Percentiles rank a stretch among this genome's conserved stretches.
Conservation (phyloP, 2,888 invertebrate species). For the Masnerella sp. region DNA sequence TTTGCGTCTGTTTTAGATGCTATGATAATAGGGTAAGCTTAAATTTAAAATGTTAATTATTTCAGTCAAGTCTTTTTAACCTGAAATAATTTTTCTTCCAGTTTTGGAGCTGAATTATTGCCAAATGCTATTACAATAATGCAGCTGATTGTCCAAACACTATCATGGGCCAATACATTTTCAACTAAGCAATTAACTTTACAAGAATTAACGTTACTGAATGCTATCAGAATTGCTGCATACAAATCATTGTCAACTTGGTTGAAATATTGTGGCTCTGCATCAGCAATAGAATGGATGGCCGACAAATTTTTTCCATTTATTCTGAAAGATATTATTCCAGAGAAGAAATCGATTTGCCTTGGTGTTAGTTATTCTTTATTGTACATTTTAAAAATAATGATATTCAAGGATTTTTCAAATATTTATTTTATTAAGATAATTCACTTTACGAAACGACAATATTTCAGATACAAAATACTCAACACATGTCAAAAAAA, state of each 20-base stretch:
- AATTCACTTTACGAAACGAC: neutral
- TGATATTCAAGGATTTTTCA: neutral
- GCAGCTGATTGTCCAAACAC: conserved; percentile 68
- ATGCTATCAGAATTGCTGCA: conserved; percentile 64
- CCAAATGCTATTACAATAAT: conserved; percentile 69
- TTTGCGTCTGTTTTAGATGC: conserved; percentile 68
- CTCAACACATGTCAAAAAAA: conserved; percentile 67
- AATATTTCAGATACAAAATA: conserved; percentile 66
- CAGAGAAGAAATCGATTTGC: conserved; percentile 66
- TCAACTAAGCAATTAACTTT: conserved; percentile 28
- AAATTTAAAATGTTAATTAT: neutral
- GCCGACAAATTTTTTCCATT: conserved; percentile 67
- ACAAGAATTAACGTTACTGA: conserved; percentile 62
- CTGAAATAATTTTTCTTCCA: conserved; percentile 42
- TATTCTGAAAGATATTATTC: conserved; percentile 69
- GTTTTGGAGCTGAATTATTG: conserved; percentile 70
- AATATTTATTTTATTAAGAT: no score
- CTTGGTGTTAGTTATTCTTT: conserved; percentile 69
- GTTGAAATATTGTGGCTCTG: conserved; percentile 65
- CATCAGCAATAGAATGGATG: conserved; percentile 70
- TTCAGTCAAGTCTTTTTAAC: neutral
- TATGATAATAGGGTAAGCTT: conserved; percentile 69
- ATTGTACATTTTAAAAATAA: neutral
- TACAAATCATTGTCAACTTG: conserved; percentile 71
- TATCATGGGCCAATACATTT: conserved; percentile 68